Percentiles rank a stretch among this genome's conserved stretches.
These are phyloP conservation scores for Lasioglossum malachurum DNA, from an alignment of 2,888 invertebrate species.

Conservation along the genomic window DNA sequence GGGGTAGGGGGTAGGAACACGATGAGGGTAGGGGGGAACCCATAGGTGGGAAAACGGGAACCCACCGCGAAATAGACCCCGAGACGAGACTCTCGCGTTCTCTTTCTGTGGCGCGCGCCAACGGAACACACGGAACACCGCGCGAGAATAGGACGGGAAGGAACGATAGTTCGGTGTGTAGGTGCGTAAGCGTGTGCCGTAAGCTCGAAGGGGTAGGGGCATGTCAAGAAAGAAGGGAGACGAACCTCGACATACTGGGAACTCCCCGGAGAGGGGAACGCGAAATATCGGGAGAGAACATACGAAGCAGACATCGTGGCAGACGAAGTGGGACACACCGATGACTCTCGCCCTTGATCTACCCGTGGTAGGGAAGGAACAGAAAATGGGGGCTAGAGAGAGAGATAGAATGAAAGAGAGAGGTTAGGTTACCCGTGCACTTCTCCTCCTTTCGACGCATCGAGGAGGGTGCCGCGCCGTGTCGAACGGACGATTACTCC, in stretches of 20 bases:
- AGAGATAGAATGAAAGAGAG: constrained; percentile 54
- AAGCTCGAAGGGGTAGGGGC: constrained; percentile 76
- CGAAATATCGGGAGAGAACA: constrained; percentile 79
- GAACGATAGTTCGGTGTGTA: constrained; percentile 65
- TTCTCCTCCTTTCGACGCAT: constrained; percentile 66
- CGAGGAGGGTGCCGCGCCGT: constrained; percentile 68
- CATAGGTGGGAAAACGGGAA: constrained; percentile 80
- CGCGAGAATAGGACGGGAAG: constrained; percentile 72
- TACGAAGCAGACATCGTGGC: constrained; percentile 73
- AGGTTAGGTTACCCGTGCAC: constrained; percentile 71
- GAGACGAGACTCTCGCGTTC: constrained; percentile 61
- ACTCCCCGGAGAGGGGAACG: constrained; percentile 76
- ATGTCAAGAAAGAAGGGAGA: constrained; percentile 82
- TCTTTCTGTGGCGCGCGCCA: constrained; percentile 58
- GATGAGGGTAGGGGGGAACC: constrained; percentile 72
- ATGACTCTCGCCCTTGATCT: constrained; percentile 71
- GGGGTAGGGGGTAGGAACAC: constrained; percentile 76
- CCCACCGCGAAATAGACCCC: constrained; percentile 77
- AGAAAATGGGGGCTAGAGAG: constrained; percentile 37
- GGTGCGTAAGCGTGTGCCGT: constrained; percentile 52
- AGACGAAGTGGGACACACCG: constrained; percentile 78
- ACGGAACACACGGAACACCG: constrained; percentile 54
- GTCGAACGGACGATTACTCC: constrained; percentile 67
- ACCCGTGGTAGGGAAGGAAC: constrained; percentile 63
- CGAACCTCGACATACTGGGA: constrained; percentile 73